Base-by-base conservation (phyloP, 2,888 invertebrate species). In the Acheta domesticus region DNA sequence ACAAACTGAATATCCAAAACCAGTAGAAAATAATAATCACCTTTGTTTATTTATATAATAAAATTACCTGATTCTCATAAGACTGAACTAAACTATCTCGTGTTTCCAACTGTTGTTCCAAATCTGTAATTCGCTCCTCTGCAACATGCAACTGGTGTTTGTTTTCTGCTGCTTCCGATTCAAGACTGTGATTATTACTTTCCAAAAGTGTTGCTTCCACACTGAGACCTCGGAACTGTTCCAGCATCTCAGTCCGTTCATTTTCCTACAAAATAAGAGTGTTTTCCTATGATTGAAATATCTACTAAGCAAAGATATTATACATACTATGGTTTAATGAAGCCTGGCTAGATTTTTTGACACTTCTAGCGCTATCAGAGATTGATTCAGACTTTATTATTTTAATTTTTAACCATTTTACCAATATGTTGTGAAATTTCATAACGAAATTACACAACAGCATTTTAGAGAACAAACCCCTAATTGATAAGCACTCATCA, bases 181-280 rank as follows among this genome's bases (percentile, higher is more conserved):
- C 94, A 82, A 95, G 88, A 79, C 93, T 93, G 84, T 94, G 93
- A 86, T 95, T 95, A 82, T 91, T 94, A 83, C 90, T 93, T 87
- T 94, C 94, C 82, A 95, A 87, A 81, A 91, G 89, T 78, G 92
- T 92, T 4, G 94, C 94, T 87, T 95, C 94, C 81, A 93, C 90
- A 79, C 93, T 93, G 48, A 95, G 88, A 85, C 91, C 92, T 82
- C 92, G 91, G 87, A 93, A 95, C 83, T 94, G 93, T 84, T 94
- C 94, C 83, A 95, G 85, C 91, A 95, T 92, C 85, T 94, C 94
- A 80, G 92, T 91, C 80, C 94, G 89, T 87, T 95, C 94, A 81
- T 91, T 91, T 87, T 95, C 95, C 91, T 94, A 87, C 50, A 62
- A 82, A 83, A 19, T n/a, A 75, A 3, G 49, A 62, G 23, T 77